Evolutionary conservation across 2,113 vertebrate genomes (phyloP).

Genomic region (Montifringilla adamsi): DNA sequence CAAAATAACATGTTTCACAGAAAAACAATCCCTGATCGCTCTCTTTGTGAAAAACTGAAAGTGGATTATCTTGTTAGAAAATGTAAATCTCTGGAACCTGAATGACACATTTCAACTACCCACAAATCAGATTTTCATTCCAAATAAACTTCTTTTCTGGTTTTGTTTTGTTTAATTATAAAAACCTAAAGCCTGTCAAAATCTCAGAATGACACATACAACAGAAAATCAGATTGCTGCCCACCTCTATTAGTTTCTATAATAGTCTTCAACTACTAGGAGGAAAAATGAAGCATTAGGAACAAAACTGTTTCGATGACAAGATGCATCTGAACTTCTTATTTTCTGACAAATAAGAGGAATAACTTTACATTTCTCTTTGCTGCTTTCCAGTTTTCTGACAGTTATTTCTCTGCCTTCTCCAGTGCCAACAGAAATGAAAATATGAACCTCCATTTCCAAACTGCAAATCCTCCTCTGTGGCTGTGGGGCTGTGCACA

Average conservation of each 20-base stretch:
- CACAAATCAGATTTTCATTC: conserved; percentile 42
- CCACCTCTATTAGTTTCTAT: conserved; percentile 53
- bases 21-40: conserved; percentile 15
- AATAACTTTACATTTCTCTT: conserved; percentile 18
- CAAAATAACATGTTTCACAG: conserved; percentile 38
- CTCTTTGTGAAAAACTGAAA: conserved; percentile 5
- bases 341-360: conserved; percentile 50
- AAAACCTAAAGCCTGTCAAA: conserved; percentile 42
- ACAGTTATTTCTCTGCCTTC: conserved; percentile 38
- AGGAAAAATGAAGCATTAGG: conserved; percentile 50
- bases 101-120: conserved; percentile 33
- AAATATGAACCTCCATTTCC: not conserved
- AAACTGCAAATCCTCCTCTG: not conserved
- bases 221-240: conserved; percentile 51
- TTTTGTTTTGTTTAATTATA: conserved; percentile 48
- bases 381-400: conserved; percentile 22
- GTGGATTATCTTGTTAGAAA: conserved; percentile 26
- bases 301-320: conserved; percentile 46
- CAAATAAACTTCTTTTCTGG: conserved; percentile 9
- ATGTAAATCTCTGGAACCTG: conserved; percentile 20
- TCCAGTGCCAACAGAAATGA: not conserved
- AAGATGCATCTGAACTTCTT: conserved; percentile 46
- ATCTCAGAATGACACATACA: conserved; percentile 30
- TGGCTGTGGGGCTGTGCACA: not conserved
- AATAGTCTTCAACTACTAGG: conserved; percentile 38